phyloP scores from a whole-genome alignment of 2,888 invertebrate genomes.

The Chalcosyrphus nemorum region DNA sequence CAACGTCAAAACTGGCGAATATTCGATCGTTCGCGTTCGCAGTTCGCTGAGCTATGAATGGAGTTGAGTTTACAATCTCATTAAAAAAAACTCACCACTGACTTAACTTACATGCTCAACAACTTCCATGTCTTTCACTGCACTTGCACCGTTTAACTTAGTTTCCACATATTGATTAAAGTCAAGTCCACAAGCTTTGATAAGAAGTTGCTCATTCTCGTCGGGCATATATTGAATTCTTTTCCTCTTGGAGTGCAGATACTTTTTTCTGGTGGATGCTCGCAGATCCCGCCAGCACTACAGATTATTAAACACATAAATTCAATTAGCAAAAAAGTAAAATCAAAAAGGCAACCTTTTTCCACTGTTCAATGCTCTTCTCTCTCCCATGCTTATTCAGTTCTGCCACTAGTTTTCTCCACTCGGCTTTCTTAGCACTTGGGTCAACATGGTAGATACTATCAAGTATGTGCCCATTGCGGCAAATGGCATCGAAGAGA shows the following conservation, averaged over 20 bases:
- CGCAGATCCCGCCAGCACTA: slow-evolving; percentile 46
- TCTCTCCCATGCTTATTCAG: slow-evolving; percentile 21
- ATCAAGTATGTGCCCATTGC: slow-evolving; percentile 17
- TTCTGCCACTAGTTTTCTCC: slow-evolving; percentile 2
- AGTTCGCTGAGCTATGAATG: too few relatives aligned
- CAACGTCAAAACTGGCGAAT: too few relatives aligned
- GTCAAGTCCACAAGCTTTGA: slow-evolving; percentile 27
- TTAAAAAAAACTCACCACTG: too few relatives aligned
- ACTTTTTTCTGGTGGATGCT: slow-evolving; percentile 24
- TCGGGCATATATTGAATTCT: neutral
- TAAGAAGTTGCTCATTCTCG: slow-evolving; percentile 10
- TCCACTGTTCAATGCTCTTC: slow-evolving; percentile 36
- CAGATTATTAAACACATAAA: neutral
- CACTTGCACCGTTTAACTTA: neutral
- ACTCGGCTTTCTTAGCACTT: neutral
- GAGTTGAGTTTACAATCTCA: too few relatives aligned
- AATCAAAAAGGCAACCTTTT: slow-evolving; percentile 10
- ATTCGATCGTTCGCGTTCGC: too few relatives aligned
- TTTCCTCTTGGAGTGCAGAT: neutral
- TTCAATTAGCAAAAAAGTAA: neutral
- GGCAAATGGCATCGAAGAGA: slow-evolving; percentile 34
- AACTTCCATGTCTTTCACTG: neutral
- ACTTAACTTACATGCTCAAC: slow-evolving; percentile 1
- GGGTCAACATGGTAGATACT: too few relatives aligned
- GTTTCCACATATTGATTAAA: neutral